Base-by-base conservation (phyloP, 2,888 invertebrate genomes). In the Tethea ocularis region DNA sequence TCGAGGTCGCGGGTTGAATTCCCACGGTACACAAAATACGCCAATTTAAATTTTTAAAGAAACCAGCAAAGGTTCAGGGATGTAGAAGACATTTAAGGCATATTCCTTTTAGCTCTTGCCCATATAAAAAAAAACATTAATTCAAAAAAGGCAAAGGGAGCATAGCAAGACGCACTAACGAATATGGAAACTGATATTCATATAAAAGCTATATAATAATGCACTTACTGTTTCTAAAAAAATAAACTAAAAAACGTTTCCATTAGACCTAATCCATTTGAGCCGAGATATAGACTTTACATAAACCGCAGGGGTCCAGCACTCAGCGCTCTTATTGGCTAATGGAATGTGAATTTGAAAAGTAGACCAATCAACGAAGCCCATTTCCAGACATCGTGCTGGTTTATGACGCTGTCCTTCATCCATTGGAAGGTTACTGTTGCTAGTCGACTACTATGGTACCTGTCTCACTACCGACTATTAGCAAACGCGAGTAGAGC, bases 321-420 rank as follows among this genome's bases (percentile, higher is more conserved):
- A n/a, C 20, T 46, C 46, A 10, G 10, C 46, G 20, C n/a, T 46
- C 17, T 20, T 20, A 46, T 46, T 46, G 46, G 46, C 20, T 46
- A 20, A 20, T 46, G 46, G 59, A 53, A 59, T 52, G 59, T 58
- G 61, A 52, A 46, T 57, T 60, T 58, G 55, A 59, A 38, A 56
- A 63, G 57, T 63, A 38, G 22, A 60, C 52, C 53, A 62, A 64
- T 64, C 61, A 66, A 55, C 64, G 61, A 63, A 52, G 58, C 54
- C 63, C 36, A 62, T 62, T 58, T 53, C 57, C 23, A 57, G 57
- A 61, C 64, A 52, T 56, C 61, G 55, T 63, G 61, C 58, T 63
- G 59, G 57, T 63, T 67, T 63, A 63, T 61, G 54, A 54, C 56
- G 57, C 52, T 54, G 57, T 59, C 57, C 57, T 59, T 46, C 46